Evolutionary conservation across 2,888 invertebrate genomes (phyloP), one percentile per base, ranked within the genome.

Genomic region (Volucella zonaria): DNA sequence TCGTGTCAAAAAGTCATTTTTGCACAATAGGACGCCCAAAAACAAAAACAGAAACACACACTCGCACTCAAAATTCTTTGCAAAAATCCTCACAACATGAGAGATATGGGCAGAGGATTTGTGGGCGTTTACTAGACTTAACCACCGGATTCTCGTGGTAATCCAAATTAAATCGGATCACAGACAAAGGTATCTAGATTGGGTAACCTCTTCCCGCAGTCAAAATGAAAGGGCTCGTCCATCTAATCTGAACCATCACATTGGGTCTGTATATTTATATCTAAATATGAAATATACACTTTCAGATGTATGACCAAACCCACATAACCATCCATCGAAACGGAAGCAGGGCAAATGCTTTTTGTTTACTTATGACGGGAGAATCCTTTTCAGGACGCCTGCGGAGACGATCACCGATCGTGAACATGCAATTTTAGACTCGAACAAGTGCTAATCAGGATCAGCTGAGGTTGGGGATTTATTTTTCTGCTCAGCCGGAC

Each of bases 71-170:
- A 31, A 31, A 31, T 31, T 54, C 40, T 18, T 38, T 82, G 23
- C 47, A 23, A 49, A 31, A 73, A 78, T 78, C 78, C 82, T 82
- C 62, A 78, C 74, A 78, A 82, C 82, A 82, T 58, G 74, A 14
- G 6, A 6, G 15, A 74, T 70, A 42, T 15, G 51, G 40, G 23
- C 40, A 38, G 56, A 18, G 51, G 70, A 76, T 71, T 87, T 86
- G 91, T 90, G 89, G 91, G 91, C 91, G 91, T 91, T 91, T 90
- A 91, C 91, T 89, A 82, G 90, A 88, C 91, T 91, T 91, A 83
- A 91, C 89, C 90, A 89, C 87, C 89, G 89, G 89, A 90, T 90
- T 90, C 88, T 73, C 73, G 68, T 83, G 87, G 88, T 91, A 90
- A 91, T 89, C 90, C 91, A 90, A 90, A 90, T 90, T 90, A 89